Evolutionary conservation across 2,113 vertebrate species (phyloP).

Genomic region (Amphilophus citrinellus): DNA sequence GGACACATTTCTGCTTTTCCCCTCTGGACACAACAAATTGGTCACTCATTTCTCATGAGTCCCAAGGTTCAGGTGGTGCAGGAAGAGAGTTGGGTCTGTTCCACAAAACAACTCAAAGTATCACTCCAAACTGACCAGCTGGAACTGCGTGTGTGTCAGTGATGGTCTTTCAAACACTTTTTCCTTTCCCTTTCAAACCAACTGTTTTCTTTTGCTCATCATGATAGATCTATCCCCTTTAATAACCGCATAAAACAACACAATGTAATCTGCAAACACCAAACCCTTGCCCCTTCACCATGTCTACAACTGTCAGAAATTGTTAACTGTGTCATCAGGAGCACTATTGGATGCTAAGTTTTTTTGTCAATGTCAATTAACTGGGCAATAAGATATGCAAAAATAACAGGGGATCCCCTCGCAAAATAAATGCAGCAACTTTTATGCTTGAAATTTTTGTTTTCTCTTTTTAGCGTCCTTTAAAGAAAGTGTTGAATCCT

Average conservation of each 20-base stretch:
- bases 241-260: conserved; percentile 76
- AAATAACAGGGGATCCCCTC: conserved; percentile 69
- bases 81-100: conserved; percentile 53
- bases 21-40: conserved; percentile 52
- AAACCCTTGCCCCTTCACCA: conserved; percentile 53
- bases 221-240: conserved; percentile 65
- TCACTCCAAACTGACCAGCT: conserved; percentile 69
- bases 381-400: conserved; percentile 64
- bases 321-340: conserved; percentile 67
- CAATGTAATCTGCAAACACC: conserved; percentile 71
- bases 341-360: conserved; percentile 67
- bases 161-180: conserved; percentile 70
- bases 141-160: conserved; percentile 52
- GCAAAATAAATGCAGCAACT: conserved; percentile 82
- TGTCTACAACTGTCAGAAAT: conserved; percentile 70
- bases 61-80: conserved; percentile 61
- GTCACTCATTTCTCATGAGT: conserved; percentile 58
- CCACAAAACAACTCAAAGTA: conserved; percentile 48
- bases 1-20: conserved; percentile 46
- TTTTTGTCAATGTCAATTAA: conserved; percentile 72
- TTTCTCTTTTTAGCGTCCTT: conserved; percentile 82
- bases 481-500: conserved; percentile 82
- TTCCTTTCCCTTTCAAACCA: conserved; percentile 57
- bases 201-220: conserved; percentile 60
- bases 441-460: conserved; percentile 73